Conservation (phyloP, 2,113 vertebrate genomes). For the Bombycilla garrulus region DNA sequence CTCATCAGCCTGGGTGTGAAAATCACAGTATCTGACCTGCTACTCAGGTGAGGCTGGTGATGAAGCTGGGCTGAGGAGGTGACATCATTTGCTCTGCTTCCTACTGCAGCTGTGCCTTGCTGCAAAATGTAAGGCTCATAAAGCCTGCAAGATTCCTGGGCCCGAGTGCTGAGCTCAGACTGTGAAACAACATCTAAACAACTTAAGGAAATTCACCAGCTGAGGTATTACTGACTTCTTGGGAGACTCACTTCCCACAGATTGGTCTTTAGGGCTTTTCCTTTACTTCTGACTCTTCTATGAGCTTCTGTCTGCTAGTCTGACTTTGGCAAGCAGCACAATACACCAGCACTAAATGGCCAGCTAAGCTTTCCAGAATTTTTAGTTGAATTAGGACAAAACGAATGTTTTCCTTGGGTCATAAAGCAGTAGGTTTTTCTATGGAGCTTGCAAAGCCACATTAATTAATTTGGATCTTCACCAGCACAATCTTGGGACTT, state of each 20-base stretch:
- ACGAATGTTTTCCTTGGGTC: background rate
- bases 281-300: background rate
- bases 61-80: background rate
- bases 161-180: background rate
- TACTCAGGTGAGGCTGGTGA: background rate
- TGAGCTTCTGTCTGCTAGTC: background rate
- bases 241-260: background rate
- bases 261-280: background rate
- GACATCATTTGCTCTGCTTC: background rate
- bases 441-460: background rate
- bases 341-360: background rate
- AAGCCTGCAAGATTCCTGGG: background rate
- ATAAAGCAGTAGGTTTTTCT: background rate
- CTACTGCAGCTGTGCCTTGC: background rate
- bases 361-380: background rate
- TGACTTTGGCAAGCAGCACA: background rate
- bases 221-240: background rate
- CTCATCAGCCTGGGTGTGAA: background rate
- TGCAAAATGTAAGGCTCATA: background rate
- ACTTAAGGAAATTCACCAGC: background rate
- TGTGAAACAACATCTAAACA: background rate
- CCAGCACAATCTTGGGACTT: background rate
- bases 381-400: background rate
- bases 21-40: background rate
- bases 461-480: background rate